Evolutionary conservation across 2,113 vertebrate species (phyloP).

Genomic region (Tringa solitaria): DNA sequence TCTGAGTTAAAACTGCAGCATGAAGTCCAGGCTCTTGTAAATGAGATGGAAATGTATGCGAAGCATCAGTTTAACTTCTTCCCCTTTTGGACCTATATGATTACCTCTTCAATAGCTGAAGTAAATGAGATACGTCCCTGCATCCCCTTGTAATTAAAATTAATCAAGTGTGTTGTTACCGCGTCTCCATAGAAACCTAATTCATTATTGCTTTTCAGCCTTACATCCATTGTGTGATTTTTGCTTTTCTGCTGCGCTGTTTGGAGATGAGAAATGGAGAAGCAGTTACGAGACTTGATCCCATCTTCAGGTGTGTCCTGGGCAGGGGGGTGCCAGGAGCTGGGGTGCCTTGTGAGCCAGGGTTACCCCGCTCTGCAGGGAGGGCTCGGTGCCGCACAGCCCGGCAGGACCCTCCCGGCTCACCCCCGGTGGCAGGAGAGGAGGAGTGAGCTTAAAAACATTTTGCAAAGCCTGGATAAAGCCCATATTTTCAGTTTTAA

Average conservation of each 20-base stretch:
- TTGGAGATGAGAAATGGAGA: constrained; percentile 78
- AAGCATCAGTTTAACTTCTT: not conserved
- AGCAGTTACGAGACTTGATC: constrained; percentile 71
- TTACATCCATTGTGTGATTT: constrained; percentile 77
- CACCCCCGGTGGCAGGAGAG: not conserved
- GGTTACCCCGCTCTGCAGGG: accelerated
- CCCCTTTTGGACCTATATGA: too few relatives aligned
- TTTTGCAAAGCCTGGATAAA: not conserved
- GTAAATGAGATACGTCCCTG: not conserved
- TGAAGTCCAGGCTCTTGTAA: not conserved
- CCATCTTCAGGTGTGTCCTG: constrained; percentile 78
- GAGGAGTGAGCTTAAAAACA: not conserved
- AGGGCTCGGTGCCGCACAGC: not conserved
- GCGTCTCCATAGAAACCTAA: not conserved
- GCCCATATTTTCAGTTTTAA: not conserved
- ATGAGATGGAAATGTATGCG: not conserved
- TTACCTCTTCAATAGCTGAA: not conserved
- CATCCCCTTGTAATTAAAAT: not conserved
- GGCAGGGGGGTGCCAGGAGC: not conserved
- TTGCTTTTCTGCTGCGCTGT: constrained; percentile 77
- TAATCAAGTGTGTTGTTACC: not conserved
- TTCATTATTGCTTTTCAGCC: constrained; percentile 66
- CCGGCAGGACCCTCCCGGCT: not conserved
- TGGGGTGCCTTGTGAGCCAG: not conserved
- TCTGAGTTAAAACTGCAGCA: not conserved